Evolutionary conservation across 2,888 invertebrate species (phyloP).

Genomic region (Cepaea hortensis): DNA sequence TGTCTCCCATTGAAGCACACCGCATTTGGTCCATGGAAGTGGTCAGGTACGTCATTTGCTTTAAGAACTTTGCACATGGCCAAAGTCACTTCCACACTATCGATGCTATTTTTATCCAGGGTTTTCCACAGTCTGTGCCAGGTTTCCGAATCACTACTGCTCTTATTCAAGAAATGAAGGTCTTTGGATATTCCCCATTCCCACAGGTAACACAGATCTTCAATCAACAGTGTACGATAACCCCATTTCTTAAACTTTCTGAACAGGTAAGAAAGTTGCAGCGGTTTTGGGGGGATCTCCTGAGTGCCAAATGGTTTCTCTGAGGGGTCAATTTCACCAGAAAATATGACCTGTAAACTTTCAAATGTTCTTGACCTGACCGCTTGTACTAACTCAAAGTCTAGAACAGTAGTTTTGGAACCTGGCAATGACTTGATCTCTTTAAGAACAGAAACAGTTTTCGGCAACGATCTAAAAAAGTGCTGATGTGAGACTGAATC

Average conservation of each 20-base stretch:
- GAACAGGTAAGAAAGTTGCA: conserved; percentile 56
- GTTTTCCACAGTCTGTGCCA: conserved; percentile 57
- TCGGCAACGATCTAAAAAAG: conserved; percentile 64
- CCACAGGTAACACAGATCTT: conserved; percentile 68
- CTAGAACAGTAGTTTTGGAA: conserved; percentile 55
- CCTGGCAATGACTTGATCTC: conserved; percentile 36
- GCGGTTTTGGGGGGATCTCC: conserved; percentile 58
- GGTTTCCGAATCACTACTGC: conserved; percentile 48
- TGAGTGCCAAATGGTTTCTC: conserved; percentile 61
- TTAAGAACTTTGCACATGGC: conserved; percentile 63
- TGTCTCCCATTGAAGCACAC: conserved; percentile 65
- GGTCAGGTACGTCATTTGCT: conserved; percentile 58
- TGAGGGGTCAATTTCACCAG: conserved; percentile 61
- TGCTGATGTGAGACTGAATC: conserved; percentile 68
- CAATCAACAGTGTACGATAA: conserved; percentile 65
- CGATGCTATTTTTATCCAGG: conserved; percentile 57
- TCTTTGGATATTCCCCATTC: conserved; percentile 70
- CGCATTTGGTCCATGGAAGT: conserved; percentile 64
- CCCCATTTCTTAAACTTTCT: conserved; percentile 55
- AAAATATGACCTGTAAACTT: conserved; percentile 62
- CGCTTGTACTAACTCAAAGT: conserved; percentile 66
- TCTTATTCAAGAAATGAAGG: conserved; percentile 59
- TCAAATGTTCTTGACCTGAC: conserved; percentile 67
- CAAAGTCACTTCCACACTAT: conserved; percentile 58
- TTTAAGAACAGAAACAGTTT: conserved; percentile 57